These are phyloP conservation scores for Sesia bembeciformis DNA, from an alignment of 2,888 invertebrate species.

Conservation along the genomic window DNA sequence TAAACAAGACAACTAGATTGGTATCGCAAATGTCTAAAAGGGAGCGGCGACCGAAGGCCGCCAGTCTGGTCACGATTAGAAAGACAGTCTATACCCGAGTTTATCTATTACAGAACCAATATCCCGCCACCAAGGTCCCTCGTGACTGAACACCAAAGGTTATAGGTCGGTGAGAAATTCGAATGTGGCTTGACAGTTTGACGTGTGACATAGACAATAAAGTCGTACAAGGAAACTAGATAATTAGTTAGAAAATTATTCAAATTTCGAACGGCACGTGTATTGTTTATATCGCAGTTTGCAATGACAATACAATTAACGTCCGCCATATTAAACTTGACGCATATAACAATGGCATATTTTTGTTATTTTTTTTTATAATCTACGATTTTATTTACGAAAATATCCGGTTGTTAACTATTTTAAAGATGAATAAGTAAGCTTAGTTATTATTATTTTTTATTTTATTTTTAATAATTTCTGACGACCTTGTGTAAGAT, in stretches of 20 bases:
- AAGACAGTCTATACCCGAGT: conserved; percentile 22
- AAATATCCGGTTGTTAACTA: too few species aligned
- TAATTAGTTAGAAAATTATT: not conserved
- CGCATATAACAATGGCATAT: too few species aligned
- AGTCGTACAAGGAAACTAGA: not conserved
- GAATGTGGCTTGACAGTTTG: conserved; percentile 40
- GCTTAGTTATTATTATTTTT: too few species aligned
- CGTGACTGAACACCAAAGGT: conserved; percentile 56
- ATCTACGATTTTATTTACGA: too few species aligned
- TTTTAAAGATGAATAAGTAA: too few species aligned
- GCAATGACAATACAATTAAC: too few species aligned
- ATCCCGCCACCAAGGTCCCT: conserved; percentile 50
- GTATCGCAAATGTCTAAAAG: conserved; percentile 45
- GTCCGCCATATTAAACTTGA: too few species aligned
- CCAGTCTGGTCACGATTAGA: conserved; percentile 44
- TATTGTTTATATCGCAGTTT: too few species aligned
- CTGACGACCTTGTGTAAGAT: too few species aligned
- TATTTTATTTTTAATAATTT: too few species aligned
- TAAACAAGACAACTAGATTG: conserved; percentile 35
- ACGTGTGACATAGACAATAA: conserved; percentile 22
- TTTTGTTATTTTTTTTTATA: too few species aligned
- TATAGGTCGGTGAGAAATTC: conserved; percentile 43
- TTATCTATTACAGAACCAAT: conserved; percentile 11
- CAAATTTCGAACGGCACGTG: too few species aligned
- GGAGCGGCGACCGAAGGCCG: conserved; percentile 62